phyloP scores from a whole-genome alignment of 2,888 invertebrate genomes.

The Morpho helenor region DNA sequence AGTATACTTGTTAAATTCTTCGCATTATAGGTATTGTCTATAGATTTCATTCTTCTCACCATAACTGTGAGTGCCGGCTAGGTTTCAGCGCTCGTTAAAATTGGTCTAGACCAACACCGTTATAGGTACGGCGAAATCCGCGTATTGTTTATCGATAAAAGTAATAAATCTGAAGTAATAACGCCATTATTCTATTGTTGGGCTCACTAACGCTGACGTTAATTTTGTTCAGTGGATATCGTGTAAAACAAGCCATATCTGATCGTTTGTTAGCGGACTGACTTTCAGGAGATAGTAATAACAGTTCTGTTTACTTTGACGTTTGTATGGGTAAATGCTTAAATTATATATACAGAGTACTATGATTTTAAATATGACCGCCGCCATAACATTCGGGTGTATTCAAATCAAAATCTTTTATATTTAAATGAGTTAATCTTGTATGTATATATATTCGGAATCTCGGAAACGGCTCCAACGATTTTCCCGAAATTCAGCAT shows the following conservation, averaged over 20 bases:
- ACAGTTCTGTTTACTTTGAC: slow-evolving; percentile 21
- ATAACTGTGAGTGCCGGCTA: slow-evolving; percentile 5
- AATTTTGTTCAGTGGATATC: slow-evolving; percentile 29
- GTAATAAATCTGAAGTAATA: slow-evolving; percentile 33
- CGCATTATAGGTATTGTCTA: slow-evolving; percentile 28
- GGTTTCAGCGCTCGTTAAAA: slow-evolving; percentile 29
- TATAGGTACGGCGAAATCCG: slow-evolving; percentile 26
- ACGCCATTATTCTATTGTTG: slow-evolving; percentile 33
- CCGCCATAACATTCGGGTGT: background rate
- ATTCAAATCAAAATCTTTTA: too few species aligned
- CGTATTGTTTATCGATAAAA: slow-evolving; percentile 32
- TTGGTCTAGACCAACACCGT: slow-evolving; percentile 28
- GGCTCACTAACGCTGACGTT: slow-evolving; percentile 28
- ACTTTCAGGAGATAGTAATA: slow-evolving; percentile 18
- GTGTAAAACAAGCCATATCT: slow-evolving; percentile 25
- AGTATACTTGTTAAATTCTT: too few species aligned
- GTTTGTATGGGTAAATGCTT: slow-evolving; percentile 13
- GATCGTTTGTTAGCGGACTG: slow-evolving; percentile 20
- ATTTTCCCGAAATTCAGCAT: too few species aligned
- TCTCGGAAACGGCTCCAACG: too few species aligned
- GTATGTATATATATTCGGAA: too few species aligned
- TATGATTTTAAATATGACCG: slow-evolving; percentile 4
- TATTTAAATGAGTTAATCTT: too few species aligned
- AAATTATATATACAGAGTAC: slow-evolving; percentile 5
- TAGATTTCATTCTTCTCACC: too few species aligned